A percentile compares a stretch with the other conserved stretches of the same genome.
Evolutionary conservation across 2,113 vertebrate genomes (phyloP).

Genomic region (Lethenteron reissneri): DNA sequence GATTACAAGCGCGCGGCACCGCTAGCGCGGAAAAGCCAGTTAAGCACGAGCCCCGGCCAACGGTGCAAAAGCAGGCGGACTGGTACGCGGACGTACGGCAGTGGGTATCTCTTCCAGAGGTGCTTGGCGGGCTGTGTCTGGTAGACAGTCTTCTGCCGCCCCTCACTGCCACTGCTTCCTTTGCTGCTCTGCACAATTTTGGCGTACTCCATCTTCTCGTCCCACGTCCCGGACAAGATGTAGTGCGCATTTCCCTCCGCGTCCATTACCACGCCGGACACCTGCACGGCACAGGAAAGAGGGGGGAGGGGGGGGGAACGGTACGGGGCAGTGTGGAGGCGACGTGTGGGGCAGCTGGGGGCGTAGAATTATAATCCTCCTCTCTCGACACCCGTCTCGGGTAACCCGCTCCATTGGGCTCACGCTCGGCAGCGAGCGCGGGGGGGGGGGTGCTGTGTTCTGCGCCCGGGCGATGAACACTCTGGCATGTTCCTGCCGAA

Average conservation of each 20-base stretch:
- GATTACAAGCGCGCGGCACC: too few relatives aligned
- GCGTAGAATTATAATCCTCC: not conserved
- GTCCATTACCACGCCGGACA: conserved; percentile 66
- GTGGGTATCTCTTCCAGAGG: conserved; percentile 80
- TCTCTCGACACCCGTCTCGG: not conserved
- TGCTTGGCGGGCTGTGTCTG: conserved; percentile 67
- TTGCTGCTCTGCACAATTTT: conserved; percentile 74
- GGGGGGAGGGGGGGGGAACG: not conserved
- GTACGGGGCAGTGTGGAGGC: too few relatives aligned
- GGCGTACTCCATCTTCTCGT: conserved; percentile 77
- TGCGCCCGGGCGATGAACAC: too few relatives aligned
- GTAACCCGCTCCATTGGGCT: not conserved
- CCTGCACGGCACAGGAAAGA: conserved; percentile 22
- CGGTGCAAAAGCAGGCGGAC: too few relatives aligned
- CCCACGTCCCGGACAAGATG: conserved; percentile 82
- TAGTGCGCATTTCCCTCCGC: conserved; percentile 51
- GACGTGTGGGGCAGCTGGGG: too few relatives aligned
- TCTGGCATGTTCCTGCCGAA: too few relatives aligned
- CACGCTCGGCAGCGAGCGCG: too few relatives aligned
- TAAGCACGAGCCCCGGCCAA: too few relatives aligned
- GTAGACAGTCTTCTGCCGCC: conserved; percentile 85
- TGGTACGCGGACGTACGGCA: conserved; percentile 43
- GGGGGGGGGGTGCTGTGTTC: too few relatives aligned
- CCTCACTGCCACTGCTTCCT: conserved; percentile 39
- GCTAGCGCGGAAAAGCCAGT: too few relatives aligned